Evolutionary conservation across 1,140 invertebrate genomes (phyloP), one percentile per base, ranked within the genome.

Genomic region (Drosophila willistoni): DNA sequence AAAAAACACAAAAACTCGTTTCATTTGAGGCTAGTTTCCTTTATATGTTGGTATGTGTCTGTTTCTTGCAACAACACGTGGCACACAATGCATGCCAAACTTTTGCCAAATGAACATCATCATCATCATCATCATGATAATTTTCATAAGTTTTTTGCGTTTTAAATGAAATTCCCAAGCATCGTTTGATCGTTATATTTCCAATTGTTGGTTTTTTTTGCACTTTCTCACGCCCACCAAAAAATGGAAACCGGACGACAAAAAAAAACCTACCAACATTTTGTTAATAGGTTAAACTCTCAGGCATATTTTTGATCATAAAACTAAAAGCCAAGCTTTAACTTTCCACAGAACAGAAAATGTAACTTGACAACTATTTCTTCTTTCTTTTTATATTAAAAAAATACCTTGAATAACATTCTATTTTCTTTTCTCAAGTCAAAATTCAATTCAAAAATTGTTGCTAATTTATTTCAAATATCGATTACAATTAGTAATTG

Each of bases 21-120:
- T 83, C 65, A 80, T 79, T 82, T 82, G 56, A 79, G 79, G 79
- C 81, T 82, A 76, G 65, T 83, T 83, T 75, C 64, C 64, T 75
- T 83, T 61, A 71, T 67, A 29, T 47, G 54, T 64, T 36, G 34
- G 34, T 10, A 34, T 41, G 33, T 47, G 39, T 17, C 14, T 36
- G 39, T 44, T 34, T 54, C 42, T 63, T 76, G 76, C 14, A 41
- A 47, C 69, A 84, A 79, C 79, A 82, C 79, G 79, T 82, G 79
- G 79, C 77, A 60, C 19, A 54, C 71, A 67, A 42, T 34, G 44
- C 68, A 51, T 36, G 7, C 68, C 44, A 65, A 68, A 51, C 67
- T 68, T 56, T 68, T 80, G 78, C 55, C 75, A 71, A 64, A 47
- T 19, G 14, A 47, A 36, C 59, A 63, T 22, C 33, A 60, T 22